These are phyloP conservation scores for Elephantulus edwardii DNA, from an alignment of 2,113 vertebrate species.

Conservation along the genomic window DNA sequence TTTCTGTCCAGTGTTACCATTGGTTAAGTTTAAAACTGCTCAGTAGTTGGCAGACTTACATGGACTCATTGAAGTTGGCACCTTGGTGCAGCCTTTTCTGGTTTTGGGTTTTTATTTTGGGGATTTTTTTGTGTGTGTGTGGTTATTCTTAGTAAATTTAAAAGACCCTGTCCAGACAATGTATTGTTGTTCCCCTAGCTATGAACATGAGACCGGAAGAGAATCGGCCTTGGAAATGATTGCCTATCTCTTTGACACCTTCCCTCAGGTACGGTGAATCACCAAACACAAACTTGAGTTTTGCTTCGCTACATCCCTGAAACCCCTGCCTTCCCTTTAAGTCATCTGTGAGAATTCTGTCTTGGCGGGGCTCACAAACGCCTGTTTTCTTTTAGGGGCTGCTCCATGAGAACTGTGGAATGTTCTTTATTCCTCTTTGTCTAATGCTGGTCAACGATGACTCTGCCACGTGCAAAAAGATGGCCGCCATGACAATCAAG, in stretches of 20 bases:
- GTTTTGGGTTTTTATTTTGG: background rate
- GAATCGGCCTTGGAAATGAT: conserved; percentile 96
- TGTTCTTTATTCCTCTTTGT: conserved; percentile 94
- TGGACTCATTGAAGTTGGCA: background rate
- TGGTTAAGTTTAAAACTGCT: background rate
- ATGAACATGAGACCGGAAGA: conserved; percentile 95
- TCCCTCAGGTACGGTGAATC: conserved; percentile 88
- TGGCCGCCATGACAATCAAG: conserved; percentile 92
- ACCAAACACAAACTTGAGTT: background rate
- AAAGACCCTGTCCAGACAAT: conserved; percentile 40
- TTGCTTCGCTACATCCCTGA: background rate
- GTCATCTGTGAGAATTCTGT: background rate
- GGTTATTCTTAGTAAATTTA: conserved; percentile 9
- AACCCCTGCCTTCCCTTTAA: background rate
- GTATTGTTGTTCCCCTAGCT: conserved; percentile 80
- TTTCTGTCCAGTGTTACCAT: background rate
- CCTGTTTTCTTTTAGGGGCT: conserved; percentile 84
- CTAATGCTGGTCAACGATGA: conserved; percentile 93
- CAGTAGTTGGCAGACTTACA: background rate
- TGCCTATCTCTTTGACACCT: conserved; percentile 91
- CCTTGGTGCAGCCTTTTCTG: background rate
- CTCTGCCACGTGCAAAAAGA: conserved; percentile 93
- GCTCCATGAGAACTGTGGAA: conserved; percentile 87
- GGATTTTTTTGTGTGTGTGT: background rate
- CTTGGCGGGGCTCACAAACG: fast-evolving